Base-by-base conservation (phyloP, 2,888 invertebrate species). In the Glaucopsyche alexis region DNA sequence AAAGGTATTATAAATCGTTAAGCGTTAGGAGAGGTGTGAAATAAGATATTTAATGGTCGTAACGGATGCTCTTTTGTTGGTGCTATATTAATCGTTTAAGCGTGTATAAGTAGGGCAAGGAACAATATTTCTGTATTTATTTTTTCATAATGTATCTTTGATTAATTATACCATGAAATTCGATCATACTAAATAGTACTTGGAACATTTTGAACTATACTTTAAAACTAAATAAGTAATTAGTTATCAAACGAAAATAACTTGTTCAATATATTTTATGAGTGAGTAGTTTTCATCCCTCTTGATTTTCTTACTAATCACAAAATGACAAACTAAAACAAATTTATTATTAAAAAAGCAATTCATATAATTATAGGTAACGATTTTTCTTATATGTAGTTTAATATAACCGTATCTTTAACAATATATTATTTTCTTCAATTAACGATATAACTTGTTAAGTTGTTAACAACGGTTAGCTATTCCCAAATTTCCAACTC, bases 11-110 rank as follows among this genome's bases (percentile, higher is more conserved):
- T 84, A 84, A 84, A 84, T 85, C 85, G 85, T 89, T 87, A 85
- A 87, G 84, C 84, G 82, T 87, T 85, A 84, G 80, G 81, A 87
- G 85, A 86, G 85, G 88, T 89, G 87, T 90, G 90, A 90, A 91
- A 91, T 91, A 83, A 83, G 87, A 90, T 90, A 85, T 80, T 85
- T 87, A 85, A 89, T 88, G 84, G 79, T 80, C 82, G 83, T 86
- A 89, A 89, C 89, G 88, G 85, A 86, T 87, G 80, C 82, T 78
- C 81, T 84, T 81, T 81, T 80, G 81, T 79, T 77, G 70, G 73
- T 78, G 76, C 80, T 79, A 80, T 83, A 84, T 81, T 80, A 73
- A 79, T 79, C 76, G 78, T 77, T 75, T 71, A 76, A 79, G 79
- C 77, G 76, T 80, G 74, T 76, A 76, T 77, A 75, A 74, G 71